A percentile compares a stretch with the other conserved stretches of the same genome.
These are phyloP conservation scores for Xiphophorus couchianus DNA, from an alignment of 2,113 vertebrate species.

Conservation along the genomic window DNA sequence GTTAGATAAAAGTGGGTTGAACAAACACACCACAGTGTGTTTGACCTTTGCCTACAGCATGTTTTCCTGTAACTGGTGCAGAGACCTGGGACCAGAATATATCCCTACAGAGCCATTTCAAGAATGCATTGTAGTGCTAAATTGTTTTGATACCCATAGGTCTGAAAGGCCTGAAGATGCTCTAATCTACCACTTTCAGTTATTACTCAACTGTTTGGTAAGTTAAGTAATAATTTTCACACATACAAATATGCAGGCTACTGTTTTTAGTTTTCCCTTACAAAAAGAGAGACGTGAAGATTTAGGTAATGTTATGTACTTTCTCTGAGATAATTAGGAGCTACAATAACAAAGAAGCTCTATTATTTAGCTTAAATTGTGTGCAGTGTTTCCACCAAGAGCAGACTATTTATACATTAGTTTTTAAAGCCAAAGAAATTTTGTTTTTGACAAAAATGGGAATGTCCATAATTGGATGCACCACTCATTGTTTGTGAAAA, in stretches of 20 bases:
- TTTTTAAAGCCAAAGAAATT: too few relatives aligned
- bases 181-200: constrained; percentile 31
- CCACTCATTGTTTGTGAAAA: too few relatives aligned
- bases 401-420: too few relatives aligned
- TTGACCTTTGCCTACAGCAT: constrained; percentile 40
- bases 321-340: neutral
- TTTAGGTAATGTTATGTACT: neutral
- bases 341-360: neutral
- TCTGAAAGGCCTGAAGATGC: constrained; percentile 30
- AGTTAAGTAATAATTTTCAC: constrained; percentile 1
- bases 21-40: constrained; percentile 26
- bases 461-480: too few relatives aligned
- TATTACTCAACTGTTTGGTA: constrained; percentile 50
- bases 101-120: constrained; percentile 56
- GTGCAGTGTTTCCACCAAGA: neutral
- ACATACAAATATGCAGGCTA: neutral
- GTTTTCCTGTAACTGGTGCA: constrained; percentile 37
- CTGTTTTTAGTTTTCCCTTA: neutral
- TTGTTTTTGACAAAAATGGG: too few relatives aligned
- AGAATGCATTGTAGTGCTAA: constrained; percentile 21
- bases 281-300: neutral
- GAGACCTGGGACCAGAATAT: constrained; percentile 44
- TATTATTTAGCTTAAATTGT: neutral
- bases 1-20: constrained; percentile 7
- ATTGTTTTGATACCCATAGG: constrained; percentile 41